phyloP scores from a whole-genome alignment of 23 tunicate genomes.

The Diplosoma virens region DNA sequence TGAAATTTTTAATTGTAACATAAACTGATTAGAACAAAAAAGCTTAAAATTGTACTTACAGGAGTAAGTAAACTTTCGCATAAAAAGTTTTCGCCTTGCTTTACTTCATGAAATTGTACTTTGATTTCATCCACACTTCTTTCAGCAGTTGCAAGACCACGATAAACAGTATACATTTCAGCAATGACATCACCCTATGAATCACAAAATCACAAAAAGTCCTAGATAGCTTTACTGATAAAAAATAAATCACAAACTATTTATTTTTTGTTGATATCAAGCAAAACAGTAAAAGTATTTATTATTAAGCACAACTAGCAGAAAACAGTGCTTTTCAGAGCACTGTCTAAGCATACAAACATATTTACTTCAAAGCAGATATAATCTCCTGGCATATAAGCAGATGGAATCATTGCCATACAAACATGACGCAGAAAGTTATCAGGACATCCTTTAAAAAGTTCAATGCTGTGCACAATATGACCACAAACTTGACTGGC shows the following conservation, averaged over 20 bases:
- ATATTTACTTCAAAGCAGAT: conserved; percentile 71
- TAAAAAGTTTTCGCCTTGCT: conserved; percentile 46
- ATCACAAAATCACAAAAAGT: background rate
- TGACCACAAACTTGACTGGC: conserved; percentile 65
- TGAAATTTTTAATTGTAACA: too few relatives aligned
- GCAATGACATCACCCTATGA: conserved; percentile 64
- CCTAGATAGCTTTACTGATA: too few relatives aligned
- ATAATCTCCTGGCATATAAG: conserved; percentile 89
- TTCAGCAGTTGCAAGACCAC: conserved; percentile 33
- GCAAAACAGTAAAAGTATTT: too few relatives aligned
- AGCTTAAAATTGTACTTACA: too few relatives aligned
- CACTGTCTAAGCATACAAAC: too few relatives aligned
- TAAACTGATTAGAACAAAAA: too few relatives aligned
- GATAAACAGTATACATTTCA: conserved; percentile 46
- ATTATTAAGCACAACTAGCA: too few relatives aligned
- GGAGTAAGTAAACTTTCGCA: conserved; percentile 40
- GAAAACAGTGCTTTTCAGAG: too few relatives aligned
- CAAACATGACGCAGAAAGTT: conserved; percentile 86
- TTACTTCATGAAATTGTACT: conserved; percentile 17
- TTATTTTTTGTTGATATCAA: too few relatives aligned
- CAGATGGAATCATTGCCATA: conserved; percentile 61
- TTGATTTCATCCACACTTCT: conserved; percentile 20
- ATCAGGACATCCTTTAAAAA: conserved; percentile 73
- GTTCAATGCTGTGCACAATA: conserved; percentile 52
- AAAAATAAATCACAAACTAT: too few relatives aligned